Evolutionary conservation across 2,113 vertebrate genomes (phyloP), one percentile per base, ranked within the genome.

Genomic region (Carassius auratus): DNA sequence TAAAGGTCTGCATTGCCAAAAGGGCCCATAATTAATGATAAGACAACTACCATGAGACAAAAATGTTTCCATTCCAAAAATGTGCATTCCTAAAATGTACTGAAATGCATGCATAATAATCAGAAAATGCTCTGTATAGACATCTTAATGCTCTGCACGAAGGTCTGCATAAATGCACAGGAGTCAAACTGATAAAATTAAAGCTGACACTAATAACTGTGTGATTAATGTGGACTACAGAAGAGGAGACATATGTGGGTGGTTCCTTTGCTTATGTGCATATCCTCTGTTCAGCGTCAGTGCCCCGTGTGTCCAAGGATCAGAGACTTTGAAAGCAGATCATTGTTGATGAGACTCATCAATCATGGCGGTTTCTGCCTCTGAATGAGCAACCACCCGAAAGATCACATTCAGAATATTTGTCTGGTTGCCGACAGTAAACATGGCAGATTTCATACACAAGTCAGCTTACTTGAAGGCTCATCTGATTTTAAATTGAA

Each of bases 181-280:
- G 45, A 83, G 66, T 57, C 81, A 57, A 13, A 38, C 64, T 57
- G 45, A 83, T 69, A n/a, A 83, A 83, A 83, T 83, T 69, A 71
- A 23, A 36, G 62, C 66, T 83, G 81, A 71, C 81, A 71, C 64
- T 83, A 83, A 69, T 69, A 71, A 71, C 45, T 33, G 15, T 57
- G 81, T 83, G 81, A 83, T 83, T 83, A 83, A 83, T 83, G 81
- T 71, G 26, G 17, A 55, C 81, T 55, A 52, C 66, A 36, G 64
- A 83, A 55, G 64, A 71, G 17, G 66, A 52, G 81, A 71, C 66
- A n/a, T 68, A 33, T 57, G 81, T 71, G 81, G 48, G 64, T 71
- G 78, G 6, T 68, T 17, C n/a, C 78, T 81, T 81, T 81, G 23
- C 78, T 81, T 66, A 81, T 71, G 80, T 52, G 80, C 48, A 52